A percentile compares a stretch with the other conserved stretches of the same genome.
Evolutionary conservation across 2,888 invertebrate genomes (phyloP).

Genomic region (Acleris holmiana): DNA sequence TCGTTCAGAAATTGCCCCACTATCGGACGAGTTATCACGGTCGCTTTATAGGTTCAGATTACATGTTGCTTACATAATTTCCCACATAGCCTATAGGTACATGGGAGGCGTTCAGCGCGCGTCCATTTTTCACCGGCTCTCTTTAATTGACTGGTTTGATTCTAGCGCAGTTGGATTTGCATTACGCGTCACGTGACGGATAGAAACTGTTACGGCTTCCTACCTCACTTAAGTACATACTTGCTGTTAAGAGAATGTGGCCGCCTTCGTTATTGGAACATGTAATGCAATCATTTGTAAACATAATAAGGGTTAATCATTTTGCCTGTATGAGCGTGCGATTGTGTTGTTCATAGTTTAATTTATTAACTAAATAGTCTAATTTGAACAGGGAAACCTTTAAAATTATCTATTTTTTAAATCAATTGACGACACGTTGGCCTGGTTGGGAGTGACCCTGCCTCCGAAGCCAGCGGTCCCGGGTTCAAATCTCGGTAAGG

Average conservation of each 20-base stretch:
- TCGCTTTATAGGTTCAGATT: slow-evolving; percentile 79
- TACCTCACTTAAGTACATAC: slow-evolving; percentile 3
- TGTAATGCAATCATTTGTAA: slow-evolving; percentile 27
- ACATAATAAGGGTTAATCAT: not conserved
- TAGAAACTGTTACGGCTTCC: slow-evolving; percentile 22
- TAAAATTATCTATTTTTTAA: too few species aligned
- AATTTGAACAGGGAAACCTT: too few species aligned
- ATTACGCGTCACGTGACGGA: slow-evolving; percentile 36
- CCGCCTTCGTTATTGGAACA: slow-evolving; percentile 12
- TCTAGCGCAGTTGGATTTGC: slow-evolving; percentile 36
- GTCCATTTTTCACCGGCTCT: slow-evolving; percentile 54
- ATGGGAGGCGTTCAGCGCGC: slow-evolving; percentile 53
- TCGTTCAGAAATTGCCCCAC: slow-evolving; percentile 82
- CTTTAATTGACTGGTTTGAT: slow-evolving; percentile 54
- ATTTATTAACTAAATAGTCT: too few species aligned
- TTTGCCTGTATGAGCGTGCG: not conserved
- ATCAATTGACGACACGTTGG: too few species aligned
- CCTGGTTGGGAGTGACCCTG: too few species aligned
- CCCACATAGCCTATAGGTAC: slow-evolving; percentile 42
- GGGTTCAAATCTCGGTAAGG: too few species aligned
- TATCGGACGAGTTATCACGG: slow-evolving; percentile 80
- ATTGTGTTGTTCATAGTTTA: not conserved
- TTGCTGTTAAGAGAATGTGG: slow-evolving; percentile 12
- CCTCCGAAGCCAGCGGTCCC: too few species aligned
- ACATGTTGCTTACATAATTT: slow-evolving; percentile 60